Conservation (phyloP, 2,113 vertebrate species). For the Ursus arctos region DNA sequence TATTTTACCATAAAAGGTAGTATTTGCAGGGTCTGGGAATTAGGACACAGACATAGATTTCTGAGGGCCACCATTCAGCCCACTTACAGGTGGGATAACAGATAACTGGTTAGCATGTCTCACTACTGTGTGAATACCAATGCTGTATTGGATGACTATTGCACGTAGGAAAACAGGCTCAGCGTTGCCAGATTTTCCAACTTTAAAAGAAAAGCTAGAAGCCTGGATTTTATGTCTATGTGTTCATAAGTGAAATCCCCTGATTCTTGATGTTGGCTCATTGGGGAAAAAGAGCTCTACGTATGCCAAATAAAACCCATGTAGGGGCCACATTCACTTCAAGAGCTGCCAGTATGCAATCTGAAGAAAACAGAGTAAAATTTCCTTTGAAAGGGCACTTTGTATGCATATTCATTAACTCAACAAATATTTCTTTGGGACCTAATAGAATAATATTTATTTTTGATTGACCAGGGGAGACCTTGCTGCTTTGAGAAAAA, state of each 20-base stretch:
- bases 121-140: rapidly evolving
- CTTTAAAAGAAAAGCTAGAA: slow-evolving; percentile 13
- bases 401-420: slow-evolving; percentile 67
- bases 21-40: not conserved
- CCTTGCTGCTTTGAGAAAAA: slow-evolving; percentile 71
- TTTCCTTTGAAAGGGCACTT: slow-evolving; percentile 61
- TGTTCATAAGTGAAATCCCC: not conserved
- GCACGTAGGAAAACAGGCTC: not conserved
- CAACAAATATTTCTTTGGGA: slow-evolving; percentile 73
- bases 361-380: slow-evolving; percentile 20
- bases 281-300: not conserved
- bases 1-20: not conserved
- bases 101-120: not conserved
- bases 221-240: not conserved
- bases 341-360: not conserved
- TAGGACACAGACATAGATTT: not conserved
- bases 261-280: not conserved
- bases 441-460: slow-evolving; percentile 71
- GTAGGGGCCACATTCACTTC: not conserved
- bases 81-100: not conserved
- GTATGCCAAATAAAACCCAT: not conserved
- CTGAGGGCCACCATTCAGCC: not conserved
- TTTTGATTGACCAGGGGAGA: slow-evolving; percentile 59
- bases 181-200: not conserved
- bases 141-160: rapidly evolving